Evolutionary conservation across 2,888 invertebrate species (phyloP), one percentile per base, ranked within the genome.

Genomic region (Antheraea assamensis): DNA sequence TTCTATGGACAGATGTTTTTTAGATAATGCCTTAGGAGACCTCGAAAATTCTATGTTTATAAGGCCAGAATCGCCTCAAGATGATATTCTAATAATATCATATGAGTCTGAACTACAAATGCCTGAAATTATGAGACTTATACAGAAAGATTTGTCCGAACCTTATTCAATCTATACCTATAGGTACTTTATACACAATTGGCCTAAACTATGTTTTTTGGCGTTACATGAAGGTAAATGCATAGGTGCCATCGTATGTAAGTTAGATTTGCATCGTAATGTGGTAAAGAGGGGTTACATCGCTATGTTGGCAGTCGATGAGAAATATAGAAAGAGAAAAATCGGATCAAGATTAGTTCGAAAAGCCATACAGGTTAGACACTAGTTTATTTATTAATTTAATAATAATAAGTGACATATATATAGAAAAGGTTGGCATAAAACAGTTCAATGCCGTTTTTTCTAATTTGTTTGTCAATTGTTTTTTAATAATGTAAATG

Each of bases 121-220:
- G 98, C 98, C 98, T 85, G 98, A 98, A 93, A 99, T 99, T 82
- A 99, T 99, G 99, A 97, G 97, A 95, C 97, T 99, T 87, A 99
- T 99, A 90, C 99, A 99, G 90, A 99, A 99, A 92, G 99, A 99
- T 95, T 96, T 99, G 82, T 99, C 99, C 76, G 99, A 99, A 96
- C 99, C 99, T 61, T 99, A 99, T 95, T 99, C 99, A 80, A 99
- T 99, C 95, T 99, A 99, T 94, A 99, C 99, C 49, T 99, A 99
- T 95, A 97, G 99, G 95, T 99, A 99, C 96, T 99, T 99, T 95
- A 99, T 99, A 91, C 99, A 99, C 92, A 99, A 99, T 93, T 99
- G 99, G 99, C 99, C 99, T 90, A 98, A 99, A 94, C 95, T 99
- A 81, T 99, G 99, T 95, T 99, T 99, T 95, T 95, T 99, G 95